These are phyloP conservation scores for Rhinolophus ferrumequinum DNA, from an alignment of 2,113 vertebrate genomes.

Conservation along the genomic window DNA sequence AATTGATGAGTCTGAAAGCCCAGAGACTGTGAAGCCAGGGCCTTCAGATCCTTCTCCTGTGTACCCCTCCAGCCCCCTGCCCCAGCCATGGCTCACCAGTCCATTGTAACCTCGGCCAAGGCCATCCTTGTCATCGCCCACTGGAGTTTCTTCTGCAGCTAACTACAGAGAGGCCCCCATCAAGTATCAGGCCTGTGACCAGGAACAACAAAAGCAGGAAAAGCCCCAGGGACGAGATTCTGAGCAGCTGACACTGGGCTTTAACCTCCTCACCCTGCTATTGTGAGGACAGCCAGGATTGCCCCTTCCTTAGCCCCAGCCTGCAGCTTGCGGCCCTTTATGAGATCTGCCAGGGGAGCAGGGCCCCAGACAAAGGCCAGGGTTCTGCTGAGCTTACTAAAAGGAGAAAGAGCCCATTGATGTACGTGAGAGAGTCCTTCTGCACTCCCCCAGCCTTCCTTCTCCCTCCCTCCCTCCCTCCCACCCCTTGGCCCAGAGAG, in stretches of 20 bases:
- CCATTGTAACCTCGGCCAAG: neutral
- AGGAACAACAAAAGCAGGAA: conserved; percentile 61
- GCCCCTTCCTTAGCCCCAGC: neutral
- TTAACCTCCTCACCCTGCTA: conserved; percentile 63
- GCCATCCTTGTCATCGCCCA: neutral
- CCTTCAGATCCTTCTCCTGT: neutral
- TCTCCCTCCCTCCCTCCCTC: neutral
- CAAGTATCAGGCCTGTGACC: neutral
- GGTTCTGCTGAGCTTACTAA: conserved; percentile 39
- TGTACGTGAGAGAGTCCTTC: neutral
- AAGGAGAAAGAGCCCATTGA: conserved; percentile 57
- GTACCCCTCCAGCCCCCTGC: too few species aligned
- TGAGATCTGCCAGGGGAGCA: conserved; percentile 9
- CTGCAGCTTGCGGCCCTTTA: neutral
- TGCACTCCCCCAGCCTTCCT: too few species aligned
- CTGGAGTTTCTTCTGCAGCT: neutral
- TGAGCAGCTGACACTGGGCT: neutral
- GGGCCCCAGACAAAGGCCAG: conserved; percentile 56
- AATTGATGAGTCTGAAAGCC: neutral
- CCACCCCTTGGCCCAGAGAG: neutral
- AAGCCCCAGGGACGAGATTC: conserved; percentile 3
- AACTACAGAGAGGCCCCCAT: neutral
- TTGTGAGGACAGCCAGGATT: conserved; percentile 7
- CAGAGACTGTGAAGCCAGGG: neutral
- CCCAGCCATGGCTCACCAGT: neutral